These are phyloP conservation scores for Poecilia gillii DNA, from an alignment of 2,797 vertebrate genomes.

Conservation along the genomic window DNA sequence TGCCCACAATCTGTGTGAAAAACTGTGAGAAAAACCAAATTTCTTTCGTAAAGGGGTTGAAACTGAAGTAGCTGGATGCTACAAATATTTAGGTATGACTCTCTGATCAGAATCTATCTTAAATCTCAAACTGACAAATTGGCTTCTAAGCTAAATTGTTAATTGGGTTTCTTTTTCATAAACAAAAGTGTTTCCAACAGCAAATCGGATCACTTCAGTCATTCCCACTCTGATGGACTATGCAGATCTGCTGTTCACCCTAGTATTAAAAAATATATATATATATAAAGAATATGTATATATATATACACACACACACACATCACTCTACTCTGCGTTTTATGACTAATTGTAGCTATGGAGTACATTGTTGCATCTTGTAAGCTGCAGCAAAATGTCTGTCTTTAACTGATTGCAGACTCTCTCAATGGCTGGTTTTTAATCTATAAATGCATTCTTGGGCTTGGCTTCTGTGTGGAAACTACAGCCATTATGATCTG, in stretches of 20 bases:
- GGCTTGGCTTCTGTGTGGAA: background rate
- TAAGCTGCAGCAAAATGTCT: background rate
- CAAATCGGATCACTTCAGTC: background rate
- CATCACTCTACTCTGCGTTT: background rate
- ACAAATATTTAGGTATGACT: background rate
- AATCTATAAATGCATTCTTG: slow-evolving; percentile 3
- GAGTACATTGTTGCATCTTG: background rate
- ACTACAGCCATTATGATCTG: background rate
- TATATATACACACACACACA: too few species aligned
- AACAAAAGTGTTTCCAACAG: background rate
- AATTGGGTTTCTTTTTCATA: background rate
- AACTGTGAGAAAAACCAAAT: background rate
- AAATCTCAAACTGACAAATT: slow-evolving; percentile 1
- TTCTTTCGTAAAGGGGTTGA: background rate
- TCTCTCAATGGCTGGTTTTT: background rate
- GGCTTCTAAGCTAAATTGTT: background rate
- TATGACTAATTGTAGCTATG: background rate
- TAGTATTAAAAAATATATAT: background rate
- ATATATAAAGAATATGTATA: too few species aligned
- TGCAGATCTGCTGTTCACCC: background rate
- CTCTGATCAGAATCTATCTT: background rate
- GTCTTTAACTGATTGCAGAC: background rate
- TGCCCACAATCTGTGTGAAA: too few species aligned
- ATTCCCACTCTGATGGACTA: background rate
- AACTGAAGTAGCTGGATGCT: background rate